Evolutionary conservation across 2,888 invertebrate species (phyloP), one percentile per base, ranked within the genome.

Genomic region (Pristionchus mayeri): DNA sequence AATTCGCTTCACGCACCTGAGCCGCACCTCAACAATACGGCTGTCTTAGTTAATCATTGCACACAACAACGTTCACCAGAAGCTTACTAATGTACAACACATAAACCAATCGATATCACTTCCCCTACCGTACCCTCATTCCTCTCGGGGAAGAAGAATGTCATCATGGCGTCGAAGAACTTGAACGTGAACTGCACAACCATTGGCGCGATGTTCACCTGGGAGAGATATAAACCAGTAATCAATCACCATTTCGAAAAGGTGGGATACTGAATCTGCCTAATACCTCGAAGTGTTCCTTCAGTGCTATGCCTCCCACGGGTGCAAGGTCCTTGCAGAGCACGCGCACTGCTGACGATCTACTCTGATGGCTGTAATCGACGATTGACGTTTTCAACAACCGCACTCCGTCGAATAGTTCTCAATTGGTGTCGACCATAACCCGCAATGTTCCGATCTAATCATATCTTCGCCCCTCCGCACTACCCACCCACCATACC

Each of bases 201-300:
- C 86, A 98, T 95, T 13, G 92, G 92, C 0, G 89, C 88, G 75
- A 92, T 90, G 86, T 92, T 92, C 52, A 91, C 89, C 86, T 83
- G 57, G 9, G 16, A 60, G 9, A 60, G 7, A 27, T 1, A 44
- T 21, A 27, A 48, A 18, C 27, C 60, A 54, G 57, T 50, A 24
- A 34, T 50, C 78, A 37, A 67, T 76, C 27, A 27, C 7, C 24
- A 57, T 57, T n/a, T 57, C n/a, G n/a, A n/a, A n/a, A n/a, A n/a
- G n/a, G n/a, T n/a, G n/a, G n/a, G n/a, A n/a, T n/a, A n/a, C n/a
- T n/a, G n/a, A n/a, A n/a, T n/a, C n/a, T n/a, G n/a, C n/a, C n/a
- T n/a, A n/a, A 98, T 88, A 98, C 97, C 94, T 99, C 99, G 93
- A 99, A 98, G 94, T 98, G 98, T 93, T 99, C 98, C 93, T 98